phyloP scores from a whole-genome alignment of 2,113 vertebrate genomes.

The Colius striatus region DNA sequence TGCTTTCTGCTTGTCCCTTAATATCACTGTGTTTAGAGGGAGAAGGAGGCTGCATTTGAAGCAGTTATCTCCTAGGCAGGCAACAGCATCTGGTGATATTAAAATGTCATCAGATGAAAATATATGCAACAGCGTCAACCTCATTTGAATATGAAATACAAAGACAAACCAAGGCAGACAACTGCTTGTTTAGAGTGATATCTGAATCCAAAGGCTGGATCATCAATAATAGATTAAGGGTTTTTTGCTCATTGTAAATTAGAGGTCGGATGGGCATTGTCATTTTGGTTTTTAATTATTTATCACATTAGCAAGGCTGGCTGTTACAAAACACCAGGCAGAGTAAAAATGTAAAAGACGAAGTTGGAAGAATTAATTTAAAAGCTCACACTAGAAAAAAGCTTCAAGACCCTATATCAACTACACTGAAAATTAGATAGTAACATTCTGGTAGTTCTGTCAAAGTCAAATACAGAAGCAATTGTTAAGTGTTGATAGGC shows the following conservation, averaged over 20 bases:
- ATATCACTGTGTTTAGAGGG: not conserved
- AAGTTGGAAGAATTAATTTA: slow-evolving; percentile 52
- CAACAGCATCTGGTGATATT: slow-evolving; percentile 60
- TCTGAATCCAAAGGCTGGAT: slow-evolving; percentile 53
- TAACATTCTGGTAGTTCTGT: slow-evolving; percentile 71
- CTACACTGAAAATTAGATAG: slow-evolving; percentile 62
- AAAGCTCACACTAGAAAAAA: slow-evolving; percentile 57
- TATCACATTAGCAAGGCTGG: slow-evolving; percentile 19
- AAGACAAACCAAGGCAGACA: slow-evolving; percentile 23
- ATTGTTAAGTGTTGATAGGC: slow-evolving; percentile 74
- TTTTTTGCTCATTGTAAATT: slow-evolving; percentile 36
- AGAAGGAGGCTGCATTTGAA: not conserved
- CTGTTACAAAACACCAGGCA: slow-evolving; percentile 29
- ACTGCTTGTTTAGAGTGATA: slow-evolving; percentile 48
- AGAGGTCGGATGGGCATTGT: slow-evolving; percentile 18
- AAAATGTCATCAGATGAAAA: slow-evolving; percentile 60
- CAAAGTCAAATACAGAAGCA: slow-evolving; percentile 73
- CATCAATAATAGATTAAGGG: slow-evolving; percentile 66
- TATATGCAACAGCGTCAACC: slow-evolving; percentile 18
- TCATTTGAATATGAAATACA: slow-evolving; percentile 60
- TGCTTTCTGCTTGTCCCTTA: not conserved
- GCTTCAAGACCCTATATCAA: slow-evolving; percentile 31
- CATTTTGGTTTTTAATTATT: slow-evolving; percentile 56
- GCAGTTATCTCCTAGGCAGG: slow-evolving; percentile 30
- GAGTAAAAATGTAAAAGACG: slow-evolving; percentile 35